Evolutionary conservation across 2,888 invertebrate species (phyloP).

Genomic region (Bedellia somnulentella): DNA sequence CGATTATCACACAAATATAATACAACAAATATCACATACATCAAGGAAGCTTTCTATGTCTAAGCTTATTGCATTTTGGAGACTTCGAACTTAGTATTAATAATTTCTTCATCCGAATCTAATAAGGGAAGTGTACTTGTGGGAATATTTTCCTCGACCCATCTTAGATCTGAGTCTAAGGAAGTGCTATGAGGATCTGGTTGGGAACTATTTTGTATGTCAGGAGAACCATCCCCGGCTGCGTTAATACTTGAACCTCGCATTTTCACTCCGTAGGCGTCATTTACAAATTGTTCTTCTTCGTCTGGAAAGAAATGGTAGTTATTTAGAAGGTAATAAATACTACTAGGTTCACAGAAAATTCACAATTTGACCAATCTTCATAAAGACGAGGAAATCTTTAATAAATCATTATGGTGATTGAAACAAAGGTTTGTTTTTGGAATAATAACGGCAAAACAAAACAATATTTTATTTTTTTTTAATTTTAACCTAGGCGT

Average conservation of each 20-base stretch:
- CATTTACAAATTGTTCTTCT: constrained; percentile 83
- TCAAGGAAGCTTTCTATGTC: no score
- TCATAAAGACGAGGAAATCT: no score
- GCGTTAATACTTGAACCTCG: constrained; percentile 47
- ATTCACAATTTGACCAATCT: no score
- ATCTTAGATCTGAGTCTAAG: constrained; percentile 61
- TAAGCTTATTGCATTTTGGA: constrained; percentile 80
- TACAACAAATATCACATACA: no score
- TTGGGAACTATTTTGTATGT: constrained; percentile 14
- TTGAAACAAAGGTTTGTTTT: no score
- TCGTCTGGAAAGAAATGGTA: constrained; percentile 54
- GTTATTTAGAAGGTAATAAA: no score
- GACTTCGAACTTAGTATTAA: constrained; percentile 83
- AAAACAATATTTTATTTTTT: no score
- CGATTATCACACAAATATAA: no score
- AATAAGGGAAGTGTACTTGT: constrained; percentile 69
- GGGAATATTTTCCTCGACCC: constrained; percentile 95
- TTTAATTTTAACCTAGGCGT: no score
- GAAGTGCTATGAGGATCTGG: constrained; percentile 24
- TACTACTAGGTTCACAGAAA: no score
- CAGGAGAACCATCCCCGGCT: constrained; percentile 12
- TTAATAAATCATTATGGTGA: no score
- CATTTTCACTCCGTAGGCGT: constrained; percentile 84
- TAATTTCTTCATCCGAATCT: constrained; percentile 79
- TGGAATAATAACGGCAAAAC: no score